These are phyloP conservation scores for Ibidorhyncha struthersii DNA, from an alignment of 2,113 vertebrate species.

Conservation along the genomic window DNA sequence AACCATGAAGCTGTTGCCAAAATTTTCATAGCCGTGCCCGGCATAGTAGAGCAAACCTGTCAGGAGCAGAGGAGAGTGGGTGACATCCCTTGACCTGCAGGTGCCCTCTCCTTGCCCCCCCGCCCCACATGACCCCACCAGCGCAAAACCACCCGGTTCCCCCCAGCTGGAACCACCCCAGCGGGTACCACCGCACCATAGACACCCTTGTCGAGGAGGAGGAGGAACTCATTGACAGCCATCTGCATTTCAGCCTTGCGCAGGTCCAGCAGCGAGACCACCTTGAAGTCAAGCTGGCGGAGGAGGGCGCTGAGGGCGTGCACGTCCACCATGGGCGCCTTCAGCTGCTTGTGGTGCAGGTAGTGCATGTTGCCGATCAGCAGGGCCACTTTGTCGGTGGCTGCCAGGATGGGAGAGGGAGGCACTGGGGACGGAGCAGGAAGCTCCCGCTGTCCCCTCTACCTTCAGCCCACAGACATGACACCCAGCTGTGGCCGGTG, in stretches of 20 bases:
- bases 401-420: slow-evolving; percentile 6
- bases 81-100: not conserved
- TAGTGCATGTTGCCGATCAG: slow-evolving; percentile 90
- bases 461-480: not conserved
- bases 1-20: slow-evolving; percentile 91
- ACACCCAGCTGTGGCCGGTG: not conserved
- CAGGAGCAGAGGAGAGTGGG: not conserved
- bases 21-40: slow-evolving; percentile 88
- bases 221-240: slow-evolving; percentile 83
- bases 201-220: slow-evolving; percentile 85
- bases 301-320: slow-evolving; percentile 82
- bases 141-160: not conserved
- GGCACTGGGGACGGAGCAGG: accelerated
- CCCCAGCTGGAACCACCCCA: not conserved
- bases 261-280: slow-evolving; percentile 87
- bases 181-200: slow-evolving; percentile 64
- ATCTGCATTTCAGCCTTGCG: slow-evolving; percentile 86
- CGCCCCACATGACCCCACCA: not conserved
- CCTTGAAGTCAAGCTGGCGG: slow-evolving; percentile 87
- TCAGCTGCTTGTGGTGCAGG: slow-evolving; percentile 78
- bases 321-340: slow-evolving; percentile 84
- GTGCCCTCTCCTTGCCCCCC: not conserved
- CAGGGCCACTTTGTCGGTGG: slow-evolving; percentile 89
- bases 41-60: slow-evolving; percentile 88
- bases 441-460: not conserved